Base-by-base conservation (phyloP, 2,888 invertebrate genomes). In the Ophion slaviceki region DNA sequence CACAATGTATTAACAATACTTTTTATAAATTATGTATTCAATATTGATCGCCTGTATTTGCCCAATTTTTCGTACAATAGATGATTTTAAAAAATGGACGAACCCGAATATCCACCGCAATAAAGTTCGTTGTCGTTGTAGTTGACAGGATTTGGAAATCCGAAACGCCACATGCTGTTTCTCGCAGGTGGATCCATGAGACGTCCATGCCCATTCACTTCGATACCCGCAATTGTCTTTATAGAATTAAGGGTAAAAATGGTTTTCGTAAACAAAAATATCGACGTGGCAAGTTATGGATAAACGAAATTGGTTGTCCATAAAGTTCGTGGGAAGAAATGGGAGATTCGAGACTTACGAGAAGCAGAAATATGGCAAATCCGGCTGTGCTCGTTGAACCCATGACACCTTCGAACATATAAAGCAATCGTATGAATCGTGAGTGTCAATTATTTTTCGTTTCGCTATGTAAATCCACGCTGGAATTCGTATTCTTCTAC, bases 101-200 rank as follows among this genome's bases (percentile, higher is more conserved):
- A 89, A 97, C 97, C 97, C 93, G 97, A 97, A 92, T 97, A 97
- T 75, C 98, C 98, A 36, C 98, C 98, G 92, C 99, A 99, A 94
- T 97, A 98, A 20, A 98, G 95, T 94, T 98, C 98, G 91, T 98
- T 98, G 94, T 99, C 98, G 91, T 98, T 98, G 93, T 98, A 99
- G 94, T 99, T 98, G 84, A 98, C 97, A 2, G 98, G 98, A 94
- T 97, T 98, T n/a, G 97, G 97, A 94, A 97, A 99, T 0, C 99
- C 99, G 92, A 97, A 97, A 85, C 99, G 95, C 99, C 99, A 99
- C 98, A 98, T 98, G 72, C 97, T 97, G 94, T 98, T 98, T 84
- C 99, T 95, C 0, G 98, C 97, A 2, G 99, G 98, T 0, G 99
- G 99, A 93, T 98, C 98, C 97, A 98, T 97, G 86, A 99, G 95